Evolutionary conservation across 2,113 vertebrate genomes (phyloP).

Genomic region (Panthera uncia): DNA sequence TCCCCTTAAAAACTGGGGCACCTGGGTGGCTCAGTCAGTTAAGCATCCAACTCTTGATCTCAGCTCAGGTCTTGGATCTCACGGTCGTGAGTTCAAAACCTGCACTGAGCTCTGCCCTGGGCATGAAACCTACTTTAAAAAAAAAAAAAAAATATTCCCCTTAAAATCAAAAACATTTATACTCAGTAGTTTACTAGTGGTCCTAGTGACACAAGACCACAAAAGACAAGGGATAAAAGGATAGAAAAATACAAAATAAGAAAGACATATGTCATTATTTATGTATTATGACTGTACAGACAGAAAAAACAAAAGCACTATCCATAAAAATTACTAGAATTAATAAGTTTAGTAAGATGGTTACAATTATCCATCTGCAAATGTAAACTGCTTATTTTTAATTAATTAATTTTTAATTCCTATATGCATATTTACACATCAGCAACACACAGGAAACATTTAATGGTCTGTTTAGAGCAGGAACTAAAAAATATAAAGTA

Average conservation of each 20-base stretch:
- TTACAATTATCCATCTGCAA: not conserved
- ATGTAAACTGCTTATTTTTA: not conserved
- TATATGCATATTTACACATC: not conserved
- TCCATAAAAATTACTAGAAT: not conserved
- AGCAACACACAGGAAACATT: conserved; percentile 1
- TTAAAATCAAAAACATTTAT: not conserved
- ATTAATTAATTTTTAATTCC: not conserved
- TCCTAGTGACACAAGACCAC: not conserved
- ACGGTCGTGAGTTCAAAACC: no score
- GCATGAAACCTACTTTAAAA: no score
- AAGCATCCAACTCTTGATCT: no score
- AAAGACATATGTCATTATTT: not conserved
- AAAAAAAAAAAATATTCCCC: no score
- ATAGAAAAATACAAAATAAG: not conserved
- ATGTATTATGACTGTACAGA: not conserved
- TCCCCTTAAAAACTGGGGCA: not conserved
- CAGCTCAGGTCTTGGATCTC: no score
- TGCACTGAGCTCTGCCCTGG: no score
- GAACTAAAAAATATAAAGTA: not conserved
- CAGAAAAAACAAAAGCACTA: not conserved
- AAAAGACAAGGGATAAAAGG: not conserved
- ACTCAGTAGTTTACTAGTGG: not conserved
- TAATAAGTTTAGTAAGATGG: not conserved
- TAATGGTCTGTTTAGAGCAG: not conserved
- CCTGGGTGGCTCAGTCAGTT: no score